Evolutionary conservation across 2,797 vertebrate genomes (phyloP).

Genomic region (Schizothorax lantsangensis): DNA sequence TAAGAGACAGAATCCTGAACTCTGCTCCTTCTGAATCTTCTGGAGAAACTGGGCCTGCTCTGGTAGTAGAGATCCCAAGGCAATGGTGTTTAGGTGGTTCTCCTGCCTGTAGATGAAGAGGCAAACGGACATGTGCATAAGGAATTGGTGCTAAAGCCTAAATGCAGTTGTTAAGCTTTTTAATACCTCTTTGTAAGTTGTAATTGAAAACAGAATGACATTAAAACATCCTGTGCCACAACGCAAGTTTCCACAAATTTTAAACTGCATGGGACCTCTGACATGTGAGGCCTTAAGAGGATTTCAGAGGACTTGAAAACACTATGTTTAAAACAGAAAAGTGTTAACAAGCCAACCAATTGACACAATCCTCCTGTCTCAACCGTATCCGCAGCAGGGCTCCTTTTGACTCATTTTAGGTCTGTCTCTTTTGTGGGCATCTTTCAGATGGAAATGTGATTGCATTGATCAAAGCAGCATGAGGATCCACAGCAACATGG

Average conservation of each 20-base stretch:
- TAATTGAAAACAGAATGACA: constrained; percentile 50
- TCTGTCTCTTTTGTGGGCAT: constrained; percentile 54
- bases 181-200: constrained; percentile 39
- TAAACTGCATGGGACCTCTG: constrained; percentile 59
- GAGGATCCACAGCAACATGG: constrained; percentile 46
- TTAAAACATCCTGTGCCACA: constrained; percentile 25
- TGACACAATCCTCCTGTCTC: constrained; percentile 57
- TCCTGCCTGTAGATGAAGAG: constrained; percentile 74
- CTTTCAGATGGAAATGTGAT: constrained; percentile 61
- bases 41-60: constrained; percentile 85
- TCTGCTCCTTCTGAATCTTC: constrained; percentile 80
- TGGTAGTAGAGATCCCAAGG: constrained; percentile 75
- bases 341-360: constrained; percentile 70
- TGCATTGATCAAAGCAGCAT: constrained; percentile 59
- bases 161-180: constrained; percentile 46
- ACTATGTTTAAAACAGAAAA: constrained; percentile 69
- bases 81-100: constrained; percentile 73
- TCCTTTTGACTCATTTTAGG: constrained; percentile 56
- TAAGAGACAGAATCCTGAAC: constrained; percentile 80
- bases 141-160: background rate
- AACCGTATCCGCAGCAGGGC: constrained; percentile 58
- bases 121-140: constrained; percentile 59
- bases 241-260: constrained; percentile 53
- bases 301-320: constrained; percentile 64
- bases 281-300: constrained; percentile 49